A percentile compares a stretch with the other conserved stretches of the same genome.
phyloP scores from a whole-genome alignment of 2,113 vertebrate species.

The Nicator chloris region DNA sequence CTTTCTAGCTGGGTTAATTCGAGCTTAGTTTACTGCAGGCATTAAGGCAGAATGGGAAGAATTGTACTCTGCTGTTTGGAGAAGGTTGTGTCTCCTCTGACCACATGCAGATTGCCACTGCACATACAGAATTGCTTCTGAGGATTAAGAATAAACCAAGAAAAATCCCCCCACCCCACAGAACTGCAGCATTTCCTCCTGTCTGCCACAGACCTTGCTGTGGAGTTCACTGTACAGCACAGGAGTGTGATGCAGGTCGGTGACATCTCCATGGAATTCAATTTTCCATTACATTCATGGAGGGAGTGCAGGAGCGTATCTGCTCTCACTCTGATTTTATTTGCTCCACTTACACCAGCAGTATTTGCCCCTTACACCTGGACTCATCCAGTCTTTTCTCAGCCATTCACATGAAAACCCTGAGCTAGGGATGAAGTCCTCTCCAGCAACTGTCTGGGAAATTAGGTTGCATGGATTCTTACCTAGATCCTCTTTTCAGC shows the following conservation, averaged over 20 bases:
- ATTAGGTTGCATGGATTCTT: neutral
- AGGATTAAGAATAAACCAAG: neutral
- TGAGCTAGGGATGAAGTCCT: neutral
- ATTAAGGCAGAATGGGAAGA: neutral
- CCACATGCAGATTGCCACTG: neutral
- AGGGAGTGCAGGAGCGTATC: neutral
- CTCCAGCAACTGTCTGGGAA: neutral
- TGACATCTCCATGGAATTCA: neutral
- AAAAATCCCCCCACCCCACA: neutral
- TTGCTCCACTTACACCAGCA: neutral
- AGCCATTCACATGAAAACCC: neutral
- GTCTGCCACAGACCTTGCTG: neutral
- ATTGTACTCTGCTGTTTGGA: neutral
- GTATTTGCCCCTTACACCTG: neutral
- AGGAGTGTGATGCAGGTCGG: neutral
- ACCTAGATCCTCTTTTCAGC: neutral
- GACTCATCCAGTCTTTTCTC: neutral
- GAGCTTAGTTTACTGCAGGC: conserved; percentile 23
- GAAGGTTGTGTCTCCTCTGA: neutral
- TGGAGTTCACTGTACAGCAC: accelerated
- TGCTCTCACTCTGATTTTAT: neutral
- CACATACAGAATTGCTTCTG: neutral
- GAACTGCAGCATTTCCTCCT: neutral
- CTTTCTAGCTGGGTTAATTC: conserved; percentile 13
- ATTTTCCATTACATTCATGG: neutral